Percentiles rank a stretch among this genome's conserved stretches.
Evolutionary conservation across 2,113 vertebrate genomes (phyloP).

Genomic region (Mirounga angustirostris): DNA sequence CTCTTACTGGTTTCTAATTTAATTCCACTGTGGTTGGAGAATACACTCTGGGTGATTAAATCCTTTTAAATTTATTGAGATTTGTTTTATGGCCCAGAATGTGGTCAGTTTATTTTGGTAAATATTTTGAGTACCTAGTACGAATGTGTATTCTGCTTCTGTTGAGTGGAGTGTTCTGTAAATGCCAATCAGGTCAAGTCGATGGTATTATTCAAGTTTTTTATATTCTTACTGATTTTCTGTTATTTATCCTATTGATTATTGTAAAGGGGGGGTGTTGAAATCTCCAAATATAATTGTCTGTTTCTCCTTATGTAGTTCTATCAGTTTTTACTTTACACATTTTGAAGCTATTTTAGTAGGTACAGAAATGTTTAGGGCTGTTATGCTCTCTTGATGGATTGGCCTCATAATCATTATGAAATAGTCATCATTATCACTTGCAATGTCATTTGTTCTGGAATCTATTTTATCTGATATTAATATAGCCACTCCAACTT

Average conservation of each 20-base stretch:
- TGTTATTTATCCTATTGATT: neutral
- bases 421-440: neutral
- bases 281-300: neutral
- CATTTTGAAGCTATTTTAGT: neutral
- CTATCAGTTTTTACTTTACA: neutral
- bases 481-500: neutral
- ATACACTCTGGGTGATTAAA: neutral
- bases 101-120: neutral
- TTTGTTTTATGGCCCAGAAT: neutral
- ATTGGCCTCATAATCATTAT: neutral
- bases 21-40: neutral
- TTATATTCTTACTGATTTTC: neutral
- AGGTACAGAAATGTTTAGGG: neutral
- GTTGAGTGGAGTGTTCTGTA: neutral
- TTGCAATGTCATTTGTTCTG: neutral
- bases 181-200: neutral
- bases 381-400: neutral
- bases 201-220: neutral
- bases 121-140: neutral
- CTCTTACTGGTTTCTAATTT: conserved; percentile 5
- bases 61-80: conserved; percentile 17
- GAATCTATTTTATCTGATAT: neutral
- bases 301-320: neutral
- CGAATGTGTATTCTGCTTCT: neutral
- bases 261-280: neutral